Conservation (phyloP, 2,113 vertebrate genomes). For the Polyodon spathula region DNA sequence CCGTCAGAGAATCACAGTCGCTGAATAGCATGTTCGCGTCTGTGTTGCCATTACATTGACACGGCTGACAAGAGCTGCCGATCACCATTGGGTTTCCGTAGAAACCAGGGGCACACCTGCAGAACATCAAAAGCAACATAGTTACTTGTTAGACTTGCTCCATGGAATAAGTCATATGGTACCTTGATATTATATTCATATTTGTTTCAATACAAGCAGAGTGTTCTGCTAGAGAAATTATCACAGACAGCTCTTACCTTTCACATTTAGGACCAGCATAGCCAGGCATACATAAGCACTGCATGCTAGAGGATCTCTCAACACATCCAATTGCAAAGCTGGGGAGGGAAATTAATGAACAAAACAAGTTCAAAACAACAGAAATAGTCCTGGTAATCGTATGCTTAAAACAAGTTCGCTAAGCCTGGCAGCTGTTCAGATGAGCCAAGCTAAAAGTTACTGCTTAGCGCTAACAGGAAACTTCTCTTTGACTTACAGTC, state of each 20-base stretch:
- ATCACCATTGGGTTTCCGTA: conserved; percentile 90
- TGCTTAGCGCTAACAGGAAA: too few relatives aligned
- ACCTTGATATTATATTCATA: too few relatives aligned
- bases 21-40: conserved; percentile 94
- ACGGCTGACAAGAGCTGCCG: conserved; percentile 82
- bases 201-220: too few relatives aligned
- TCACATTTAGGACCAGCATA: conserved; percentile 81
- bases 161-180: too few relatives aligned
- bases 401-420: too few relatives aligned
- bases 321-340: conserved; percentile 85
- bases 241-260: conserved; percentile 51
- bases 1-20: conserved; percentile 81
- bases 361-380: too few relatives aligned
- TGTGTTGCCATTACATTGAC: conserved; percentile 76
- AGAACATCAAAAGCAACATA: fast-evolving
- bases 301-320: conserved; percentile 52
- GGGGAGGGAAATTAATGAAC: conserved; percentile 6
- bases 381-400: too few relatives aligned
- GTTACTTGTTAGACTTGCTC: too few relatives aligned
- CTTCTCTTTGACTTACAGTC: too few relatives aligned
- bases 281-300: conserved; percentile 83
- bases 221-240: neutral
- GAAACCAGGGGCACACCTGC: conserved; percentile 85
- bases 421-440: too few relatives aligned
- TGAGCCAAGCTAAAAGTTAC: too few relatives aligned